Base-by-base conservation (phyloP, 2,888 invertebrate genomes). In the Tortrix viridana region DNA sequence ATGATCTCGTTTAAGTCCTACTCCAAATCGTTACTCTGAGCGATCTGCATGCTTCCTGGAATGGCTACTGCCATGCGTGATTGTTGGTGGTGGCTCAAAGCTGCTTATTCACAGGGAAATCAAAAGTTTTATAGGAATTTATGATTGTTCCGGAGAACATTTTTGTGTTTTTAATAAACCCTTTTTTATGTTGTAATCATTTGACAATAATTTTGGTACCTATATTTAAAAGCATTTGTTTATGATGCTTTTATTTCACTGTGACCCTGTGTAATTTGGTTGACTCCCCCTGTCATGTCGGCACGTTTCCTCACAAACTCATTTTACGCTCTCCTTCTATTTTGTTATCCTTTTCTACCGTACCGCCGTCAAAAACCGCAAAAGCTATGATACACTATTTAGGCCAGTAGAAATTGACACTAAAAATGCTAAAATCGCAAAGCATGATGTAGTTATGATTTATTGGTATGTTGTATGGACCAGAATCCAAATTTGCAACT, bases 41-140 rank as follows among this genome's bases (percentile, higher is more conserved):
- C 79, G 84, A 79, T 84, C 72, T 88, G 90, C 90, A 90, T 91
- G 91, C 84, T 87, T 86, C 86, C 86, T 90, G 89, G 88, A 85
- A 86, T 84, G 88, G 89, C 89, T 84, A 84, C 84, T 80, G 86
- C 89, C 88, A 85, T 84, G 84, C 83, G 80, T 78, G 75, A 68
- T 70, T 70, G 75, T 71, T 80, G 80, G 81, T 80, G 82, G 85
- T 85, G 85, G 85, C 86, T 87, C 87, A 77, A 78, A 80, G 86
- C 88, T 88, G 88, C 87, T 88, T 81, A 81, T 79, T 78, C 75
- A 79, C 76, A 79, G 78, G 75, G 76, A 75, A 71, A 73, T 71
- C 71, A 69, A 38, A 57, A 52, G 62, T 60, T 56, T 16, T 14
- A 37, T 66, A 58, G 57, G 57, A 43, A 57, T 63, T 47, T 18